These are phyloP conservation scores for Notiomystis cincta DNA, from an alignment of 2,113 vertebrate species.

Conservation along the genomic window DNA sequence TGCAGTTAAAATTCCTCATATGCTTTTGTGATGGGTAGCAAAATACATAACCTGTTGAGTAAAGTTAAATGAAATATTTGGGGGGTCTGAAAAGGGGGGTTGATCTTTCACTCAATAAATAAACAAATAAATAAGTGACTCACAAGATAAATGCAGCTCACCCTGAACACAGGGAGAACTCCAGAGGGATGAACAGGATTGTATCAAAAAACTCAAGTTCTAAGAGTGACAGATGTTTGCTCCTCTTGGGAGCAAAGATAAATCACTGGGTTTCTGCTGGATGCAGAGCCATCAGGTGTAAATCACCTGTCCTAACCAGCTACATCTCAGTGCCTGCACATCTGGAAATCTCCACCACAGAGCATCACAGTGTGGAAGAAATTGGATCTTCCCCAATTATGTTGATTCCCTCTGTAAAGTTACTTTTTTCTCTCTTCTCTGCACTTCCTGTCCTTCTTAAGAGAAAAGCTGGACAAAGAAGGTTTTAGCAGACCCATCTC, in stretches of 20 bases:
- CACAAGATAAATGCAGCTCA: neutral
- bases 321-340: neutral
- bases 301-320: neutral
- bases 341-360: neutral
- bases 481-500: neutral
- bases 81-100: neutral
- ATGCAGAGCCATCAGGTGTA: neutral
- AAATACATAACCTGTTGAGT: neutral
- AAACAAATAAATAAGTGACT: neutral
- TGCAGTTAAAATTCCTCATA: neutral
- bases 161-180: neutral
- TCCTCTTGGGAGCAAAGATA: neutral
- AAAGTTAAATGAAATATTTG: neutral
- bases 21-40: neutral
- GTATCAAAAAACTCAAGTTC: neutral
- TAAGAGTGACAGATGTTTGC: neutral
- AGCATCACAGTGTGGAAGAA: neutral
- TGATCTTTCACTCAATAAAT: neutral
- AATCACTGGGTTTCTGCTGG: neutral
- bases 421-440: accelerated
- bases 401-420: neutral
- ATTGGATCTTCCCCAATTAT: neutral
- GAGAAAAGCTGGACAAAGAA: neutral
- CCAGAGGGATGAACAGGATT: neutral
- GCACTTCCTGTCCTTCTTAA: neutral